Conservation (phyloP, 2,888 invertebrate genomes). For the Mantis religiosa region DNA sequence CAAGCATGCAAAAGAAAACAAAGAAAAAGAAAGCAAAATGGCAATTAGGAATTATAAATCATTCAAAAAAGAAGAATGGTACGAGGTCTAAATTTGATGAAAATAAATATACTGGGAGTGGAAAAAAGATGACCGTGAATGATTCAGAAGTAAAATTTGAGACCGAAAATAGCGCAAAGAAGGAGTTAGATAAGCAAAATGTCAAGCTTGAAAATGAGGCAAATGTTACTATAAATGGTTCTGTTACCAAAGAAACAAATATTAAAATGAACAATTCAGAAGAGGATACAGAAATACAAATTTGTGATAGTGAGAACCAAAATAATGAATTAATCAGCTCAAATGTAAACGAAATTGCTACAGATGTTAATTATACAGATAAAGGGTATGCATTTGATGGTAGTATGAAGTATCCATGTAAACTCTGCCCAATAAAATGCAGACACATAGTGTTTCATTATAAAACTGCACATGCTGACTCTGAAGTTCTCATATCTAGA, state of each 20-base stretch:
- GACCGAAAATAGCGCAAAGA: not conserved
- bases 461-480: constrained; percentile 56
- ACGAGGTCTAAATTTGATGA: not conserved
- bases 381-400: constrained; percentile 18
- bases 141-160: not conserved
- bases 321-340: not conserved
- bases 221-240: not conserved
- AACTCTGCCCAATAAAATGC: constrained; percentile 57
- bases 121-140: not conserved
- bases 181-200: not conserved
- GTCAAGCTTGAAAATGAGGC: not conserved
- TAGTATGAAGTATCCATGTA: constrained; percentile 50
- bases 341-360: not conserved
- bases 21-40: constrained; percentile 40
- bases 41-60: constrained; percentile 37
- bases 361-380: not conserved
- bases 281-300: not conserved
- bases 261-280: not conserved
- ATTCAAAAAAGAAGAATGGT: constrained; percentile 16
- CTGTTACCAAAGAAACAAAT: not conserved
- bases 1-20: constrained; percentile 24
- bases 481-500: constrained; percentile 62
- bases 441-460: constrained; percentile 64
- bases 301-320: not conserved
- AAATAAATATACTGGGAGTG: not conserved